These are phyloP conservation scores for Podilymbus podiceps DNA, from an alignment of 2,113 vertebrate genomes.

Conservation along the genomic window DNA sequence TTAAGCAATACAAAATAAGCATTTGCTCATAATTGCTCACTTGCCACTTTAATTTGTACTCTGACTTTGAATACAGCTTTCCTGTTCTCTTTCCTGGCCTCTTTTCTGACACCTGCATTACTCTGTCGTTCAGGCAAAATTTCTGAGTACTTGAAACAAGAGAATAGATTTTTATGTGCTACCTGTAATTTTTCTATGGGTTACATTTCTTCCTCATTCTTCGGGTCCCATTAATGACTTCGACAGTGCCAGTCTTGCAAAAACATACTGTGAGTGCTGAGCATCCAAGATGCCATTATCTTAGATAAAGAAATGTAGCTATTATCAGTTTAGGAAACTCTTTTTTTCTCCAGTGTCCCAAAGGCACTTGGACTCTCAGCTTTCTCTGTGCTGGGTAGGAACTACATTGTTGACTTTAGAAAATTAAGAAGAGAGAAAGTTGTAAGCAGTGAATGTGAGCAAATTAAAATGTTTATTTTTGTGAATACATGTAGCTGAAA, in stretches of 20 bases:
- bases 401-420: background rate
- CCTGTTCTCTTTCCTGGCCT: background rate
- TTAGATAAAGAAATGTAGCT: background rate
- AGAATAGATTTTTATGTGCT: background rate
- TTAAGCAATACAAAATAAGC: background rate
- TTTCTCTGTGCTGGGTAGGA: background rate
- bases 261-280: background rate
- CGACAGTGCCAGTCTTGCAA: background rate
- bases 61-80: background rate
- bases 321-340: background rate
- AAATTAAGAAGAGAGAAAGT: background rate
- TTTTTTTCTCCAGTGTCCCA: background rate
- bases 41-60: background rate
- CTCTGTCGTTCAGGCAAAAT: background rate
- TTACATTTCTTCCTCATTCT: background rate
- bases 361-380: background rate
- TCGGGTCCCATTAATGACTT: background rate
- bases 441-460: background rate
- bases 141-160: background rate
- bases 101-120: background rate
- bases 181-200: background rate
- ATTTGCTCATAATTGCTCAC: background rate
- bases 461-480: background rate
- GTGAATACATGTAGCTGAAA: background rate
- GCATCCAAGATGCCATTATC: background rate